Base-by-base conservation (phyloP, 2,797 vertebrate genomes). In the Botia kubotai region DNA sequence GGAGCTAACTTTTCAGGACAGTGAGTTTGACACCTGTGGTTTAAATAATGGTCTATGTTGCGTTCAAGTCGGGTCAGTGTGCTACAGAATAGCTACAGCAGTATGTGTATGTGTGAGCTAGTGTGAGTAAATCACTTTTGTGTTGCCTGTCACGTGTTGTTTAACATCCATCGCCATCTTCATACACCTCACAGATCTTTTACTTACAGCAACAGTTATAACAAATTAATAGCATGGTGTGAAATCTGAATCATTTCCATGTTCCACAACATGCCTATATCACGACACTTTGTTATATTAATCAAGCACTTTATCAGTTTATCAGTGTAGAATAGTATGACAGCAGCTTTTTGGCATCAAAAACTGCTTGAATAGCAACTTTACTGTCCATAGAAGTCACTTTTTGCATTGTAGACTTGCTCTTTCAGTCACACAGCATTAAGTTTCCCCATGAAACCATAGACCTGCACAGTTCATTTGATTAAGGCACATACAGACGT, bases 221-320 rank as follows among this genome's bases (percentile, higher is more conserved):
- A 82, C 75, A 79, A 80, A 87, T 89, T 89, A 88, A 89, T 79
- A 85, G 93, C 93, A 94, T 93, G 93, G 86, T 87, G 89, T 90
- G 80, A 82, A 84, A 75, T 90, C 89, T 84, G 23, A 73, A 75
- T 75, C 48, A 66, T 66, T n/a, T 21, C 29, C 53, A 50, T 74
- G 67, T 68, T 67, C 86, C 84, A 66, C 89, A 86, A 86, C 87
- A 89, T 86, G 10, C 88, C 89, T 89, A 52, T 88, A 87, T 88
- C 88, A 89, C 89, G 50, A 89, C 83, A 21, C 85, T 43, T 86
- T n/a, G 7, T 65, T 89, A 89, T 82, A 81, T 86, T 83, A 81
- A 89, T 84, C 67, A 86, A 77, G 89, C 91, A 91, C 90, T 62
- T 75, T 75, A 82, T 80, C 13, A 0, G 82, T 60, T 65, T 39